phyloP scores from a whole-genome alignment of 1,140 invertebrate species.

The Meloidogyne exigua region DNA sequence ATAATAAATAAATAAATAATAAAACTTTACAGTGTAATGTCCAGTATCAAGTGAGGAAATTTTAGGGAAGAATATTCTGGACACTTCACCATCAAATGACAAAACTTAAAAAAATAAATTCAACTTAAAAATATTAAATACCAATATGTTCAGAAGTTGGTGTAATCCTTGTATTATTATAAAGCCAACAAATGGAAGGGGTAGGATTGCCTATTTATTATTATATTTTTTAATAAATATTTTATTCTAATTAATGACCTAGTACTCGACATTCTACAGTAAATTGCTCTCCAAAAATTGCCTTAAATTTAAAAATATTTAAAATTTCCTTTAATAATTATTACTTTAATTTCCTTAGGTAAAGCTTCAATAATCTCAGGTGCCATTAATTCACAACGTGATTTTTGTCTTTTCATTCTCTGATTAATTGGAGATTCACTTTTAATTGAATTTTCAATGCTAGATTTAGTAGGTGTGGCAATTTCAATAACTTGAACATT shows the following conservation, averaged over 20 bases:
- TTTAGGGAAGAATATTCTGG: conserved; percentile 78
- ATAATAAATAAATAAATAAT: not conserved
- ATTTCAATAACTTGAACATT: conserved; percentile 45
- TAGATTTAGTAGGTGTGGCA: not conserved
- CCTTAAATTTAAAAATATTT: not conserved
- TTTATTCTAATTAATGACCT: conserved; percentile 4
- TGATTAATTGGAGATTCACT: conserved; percentile 41
- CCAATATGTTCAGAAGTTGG: conserved; percentile 48
- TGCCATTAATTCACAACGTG: conserved; percentile 46
- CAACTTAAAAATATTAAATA: conserved; percentile 43
- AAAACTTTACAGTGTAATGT: conserved; percentile 85
- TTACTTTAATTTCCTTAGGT: conserved; percentile 43
- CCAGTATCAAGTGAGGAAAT: conserved; percentile 84
- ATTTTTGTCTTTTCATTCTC: conserved; percentile 8
- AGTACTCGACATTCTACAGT: not conserved
- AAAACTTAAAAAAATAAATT: not conserved
- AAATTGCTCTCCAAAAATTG: conserved; percentile 7
- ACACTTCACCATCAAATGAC: conserved; percentile 53
- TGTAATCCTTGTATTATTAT: conserved; percentile 45
- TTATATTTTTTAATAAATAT: not conserved
- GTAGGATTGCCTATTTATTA: conserved; percentile 34
- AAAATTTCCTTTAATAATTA: conserved; percentile 16
- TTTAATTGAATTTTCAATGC: conserved; percentile 8
- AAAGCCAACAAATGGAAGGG: conserved; percentile 53
- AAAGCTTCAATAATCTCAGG: conserved; percentile 60